phyloP scores from a whole-genome alignment of 92 coral and sea anemone species.

The Anthopleura xanthogrammica region DNA sequence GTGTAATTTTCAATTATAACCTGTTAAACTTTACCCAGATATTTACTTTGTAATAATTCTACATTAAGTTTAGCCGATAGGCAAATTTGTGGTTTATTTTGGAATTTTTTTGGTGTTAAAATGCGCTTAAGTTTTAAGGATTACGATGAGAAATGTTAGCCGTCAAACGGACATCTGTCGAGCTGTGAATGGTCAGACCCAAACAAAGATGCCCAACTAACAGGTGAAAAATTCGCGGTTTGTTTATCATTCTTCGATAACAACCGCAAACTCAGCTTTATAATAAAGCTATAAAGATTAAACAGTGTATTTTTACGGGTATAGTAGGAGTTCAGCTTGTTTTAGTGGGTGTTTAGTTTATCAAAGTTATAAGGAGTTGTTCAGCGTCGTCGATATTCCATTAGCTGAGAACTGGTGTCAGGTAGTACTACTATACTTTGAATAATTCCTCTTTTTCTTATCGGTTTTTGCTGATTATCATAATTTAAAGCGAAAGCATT shows the following conservation, averaged over 20 bases:
- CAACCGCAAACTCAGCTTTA: neutral
- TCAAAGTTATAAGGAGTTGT: neutral
- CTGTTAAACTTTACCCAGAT: neutral
- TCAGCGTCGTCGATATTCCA: neutral
- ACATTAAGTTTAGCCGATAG: neutral
- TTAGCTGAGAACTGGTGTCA: neutral
- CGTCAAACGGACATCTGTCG: slow-evolving; percentile 1
- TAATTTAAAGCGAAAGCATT: neutral
- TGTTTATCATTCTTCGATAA: neutral
- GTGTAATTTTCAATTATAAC: neutral
- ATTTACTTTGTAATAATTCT: neutral
- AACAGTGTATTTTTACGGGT: neutral
- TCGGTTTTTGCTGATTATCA: neutral
- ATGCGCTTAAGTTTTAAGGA: neutral
- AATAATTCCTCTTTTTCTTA: neutral
- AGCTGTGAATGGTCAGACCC: neutral
- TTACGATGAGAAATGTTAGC: neutral
- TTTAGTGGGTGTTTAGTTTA: neutral
- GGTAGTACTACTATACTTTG: neutral
- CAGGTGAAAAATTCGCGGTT: neutral
- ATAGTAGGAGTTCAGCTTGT: neutral
- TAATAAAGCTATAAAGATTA: neutral
- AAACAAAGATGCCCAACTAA: neutral
- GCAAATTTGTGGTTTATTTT: neutral
- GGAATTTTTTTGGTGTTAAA: neutral